Base-by-base conservation (phyloP, 2,797 vertebrate genomes). In the Taenioides sp. region DNA sequence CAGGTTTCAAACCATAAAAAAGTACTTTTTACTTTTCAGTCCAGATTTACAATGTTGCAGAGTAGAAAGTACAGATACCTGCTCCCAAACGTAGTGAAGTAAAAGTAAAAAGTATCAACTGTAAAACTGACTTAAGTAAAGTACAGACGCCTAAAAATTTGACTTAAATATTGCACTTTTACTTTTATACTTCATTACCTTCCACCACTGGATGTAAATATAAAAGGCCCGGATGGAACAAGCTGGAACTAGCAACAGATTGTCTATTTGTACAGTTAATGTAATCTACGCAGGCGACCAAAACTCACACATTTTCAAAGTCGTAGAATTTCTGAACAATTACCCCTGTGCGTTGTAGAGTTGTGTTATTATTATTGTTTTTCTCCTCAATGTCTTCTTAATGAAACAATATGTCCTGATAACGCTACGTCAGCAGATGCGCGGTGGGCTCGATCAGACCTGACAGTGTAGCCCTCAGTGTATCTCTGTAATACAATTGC, bases 181-280 rank as follows among this genome's bases (percentile, higher is more conserved):
- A 34, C 34, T 7, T 34, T 34, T 34, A 34, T 34, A 34, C 34
- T 34, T 34, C 34, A 34, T 34, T 34, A 34, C 31, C 4, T 4
- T 31, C 31, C 31, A 34, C 34, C 2, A 9, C 7, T 34, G 34
- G 28, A 31, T 31, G 28, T 31, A 31, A 31, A 31, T 31, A 31
- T 5, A 4, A 31, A 34, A 4, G 31, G 31, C 7, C 31, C 20
- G 28, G 16, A 28, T 20, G 7, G 59, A 18, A 37, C 20, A 28
- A 70, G 4, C 31, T 20, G 7, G 11, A 28, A 74, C 65, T 28
- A 70, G 63, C 69, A 70, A 81, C 70, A 81, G 67, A 68, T 3
- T 47, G 4, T 25, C 5, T 25, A 9, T 47, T 47, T 49, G 10
- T 27, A 10, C 25, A 49, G 4, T 61, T 2, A n/a, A 4, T 12